phyloP scores from a whole-genome alignment of 2,797 vertebrate species.

The Pangasius macronema region DNA sequence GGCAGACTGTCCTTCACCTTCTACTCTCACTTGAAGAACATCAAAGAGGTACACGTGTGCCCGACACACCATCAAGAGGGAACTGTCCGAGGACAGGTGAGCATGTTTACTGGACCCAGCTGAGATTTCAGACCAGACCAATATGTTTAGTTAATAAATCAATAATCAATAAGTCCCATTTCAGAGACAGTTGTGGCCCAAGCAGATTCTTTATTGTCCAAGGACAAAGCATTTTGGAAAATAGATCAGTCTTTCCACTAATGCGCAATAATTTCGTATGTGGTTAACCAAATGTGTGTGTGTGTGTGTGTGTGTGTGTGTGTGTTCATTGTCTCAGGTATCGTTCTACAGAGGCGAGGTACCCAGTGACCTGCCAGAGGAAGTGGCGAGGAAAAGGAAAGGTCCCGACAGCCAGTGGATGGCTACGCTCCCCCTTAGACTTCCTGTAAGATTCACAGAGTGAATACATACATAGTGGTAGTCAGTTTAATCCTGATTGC shows the following conservation, averaged over 20 bases:
- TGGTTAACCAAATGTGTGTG: background rate
- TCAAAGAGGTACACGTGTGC: conserved; percentile 92
- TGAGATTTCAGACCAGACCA: background rate
- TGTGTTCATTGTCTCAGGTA: conserved; percentile 76
- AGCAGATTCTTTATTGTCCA: background rate
- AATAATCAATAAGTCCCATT: background rate
- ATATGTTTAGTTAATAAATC: background rate
- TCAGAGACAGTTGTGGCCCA: background rate
- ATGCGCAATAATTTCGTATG: background rate
- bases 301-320: background rate
- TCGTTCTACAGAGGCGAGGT: conserved; percentile 93
- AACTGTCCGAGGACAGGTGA: conserved; percentile 91
- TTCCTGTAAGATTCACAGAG: conserved; percentile 79
- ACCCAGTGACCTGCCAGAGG: conserved; percentile 81
- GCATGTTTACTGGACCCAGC: conserved; percentile 19
- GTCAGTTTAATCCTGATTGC: background rate
- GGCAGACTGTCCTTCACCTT: conserved; percentile 90
- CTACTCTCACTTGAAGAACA: conserved; percentile 91
- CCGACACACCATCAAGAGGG: conserved; percentile 74
- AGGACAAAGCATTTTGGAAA: background rate
- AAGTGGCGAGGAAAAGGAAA: conserved; percentile 82
- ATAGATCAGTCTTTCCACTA: background rate
- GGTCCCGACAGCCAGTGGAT: conserved; percentile 86
- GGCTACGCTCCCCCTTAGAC: conserved; percentile 88
- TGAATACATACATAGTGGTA: background rate